phyloP scores from a whole-genome alignment of 2,888 invertebrate species.

The Cataglyphis livida region DNA sequence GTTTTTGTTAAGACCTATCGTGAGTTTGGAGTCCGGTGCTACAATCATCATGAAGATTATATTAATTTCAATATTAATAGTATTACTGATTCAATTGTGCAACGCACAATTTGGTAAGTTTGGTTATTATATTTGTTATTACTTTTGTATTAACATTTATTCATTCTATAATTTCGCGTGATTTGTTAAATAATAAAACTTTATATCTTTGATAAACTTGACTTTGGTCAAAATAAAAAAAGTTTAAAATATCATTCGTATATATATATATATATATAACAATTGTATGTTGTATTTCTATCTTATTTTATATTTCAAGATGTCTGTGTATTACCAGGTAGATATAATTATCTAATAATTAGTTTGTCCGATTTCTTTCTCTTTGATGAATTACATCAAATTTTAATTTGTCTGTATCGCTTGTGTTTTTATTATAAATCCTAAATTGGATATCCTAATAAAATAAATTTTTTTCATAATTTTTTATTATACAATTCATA shows the following conservation, averaged over 20 bases:
- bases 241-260: background rate
- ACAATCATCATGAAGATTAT: slow-evolving; percentile 4
- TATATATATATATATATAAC: background rate
- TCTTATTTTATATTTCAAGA: background rate
- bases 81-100: slow-evolving; percentile 12
- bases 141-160: background rate
- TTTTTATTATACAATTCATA: background rate
- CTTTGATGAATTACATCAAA: background rate
- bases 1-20: background rate
- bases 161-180: background rate
- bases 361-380: background rate
- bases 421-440: background rate
- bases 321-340: background rate
- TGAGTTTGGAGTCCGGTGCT: background rate
- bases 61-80: background rate
- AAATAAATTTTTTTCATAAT: background rate
- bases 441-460: background rate
- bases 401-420: background rate
- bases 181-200: slow-evolving; percentile 6
- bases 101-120: slow-evolving; percentile 1
- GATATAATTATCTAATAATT: background rate
- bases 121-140: background rate
- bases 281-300: background rate
- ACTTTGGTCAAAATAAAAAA: background rate
- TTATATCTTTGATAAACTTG: background rate